Base-by-base conservation (phyloP, 64 coral and sea anemone species). In the Montipora foliosa region DNA sequence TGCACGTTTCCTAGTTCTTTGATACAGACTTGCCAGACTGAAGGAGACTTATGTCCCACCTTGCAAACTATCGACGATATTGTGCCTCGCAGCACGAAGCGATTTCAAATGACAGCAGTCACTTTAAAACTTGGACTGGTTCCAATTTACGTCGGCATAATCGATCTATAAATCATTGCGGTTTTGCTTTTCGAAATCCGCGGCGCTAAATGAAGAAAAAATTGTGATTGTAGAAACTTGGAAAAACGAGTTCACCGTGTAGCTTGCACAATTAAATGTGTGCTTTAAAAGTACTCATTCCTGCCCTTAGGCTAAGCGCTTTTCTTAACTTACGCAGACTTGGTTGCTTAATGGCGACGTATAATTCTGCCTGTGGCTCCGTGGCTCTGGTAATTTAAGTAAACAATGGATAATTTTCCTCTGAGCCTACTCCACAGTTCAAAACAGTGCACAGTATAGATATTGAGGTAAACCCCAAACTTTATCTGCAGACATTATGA, bases 101-200 rank as follows among this genome's bases (percentile, higher is more conserved):
- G 47, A 86, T 71, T 86, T 86, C 47, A 57, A 57, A 57, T 20
- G 64, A 24, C 82, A 71, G 82, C 66, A 86, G 82, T 86, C 5
- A 71, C 8, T 22, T 86, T n/a, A 16, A 71, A 19, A 72, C 66
- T 86, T 86, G 64, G 82, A 86, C 19, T 86, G 44, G 5, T 72
- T 70, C 82, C 82, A 86, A 66, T 46, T 17, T 60, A 67, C 57
- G 9, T 62, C 21, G 79, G 79, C 49, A 79, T 81, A 81, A 81
- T 81, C 55, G 61, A 81, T 58, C 79, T 61, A 47, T 67, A 67
- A 83, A 83, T 57, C 53, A 57, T 8, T 67, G 6, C 60, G 25
- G 29, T 67, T 47, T 71, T 51, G 7, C 46, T 46, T 50, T 86
- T 86, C 8, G 17, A 29, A 44, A 64, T 86, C 37, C 37, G 37